These are phyloP conservation scores for Aphelinus atriplicis DNA, from an alignment of 1,140 invertebrate genomes.

Conservation along the genomic window DNA sequence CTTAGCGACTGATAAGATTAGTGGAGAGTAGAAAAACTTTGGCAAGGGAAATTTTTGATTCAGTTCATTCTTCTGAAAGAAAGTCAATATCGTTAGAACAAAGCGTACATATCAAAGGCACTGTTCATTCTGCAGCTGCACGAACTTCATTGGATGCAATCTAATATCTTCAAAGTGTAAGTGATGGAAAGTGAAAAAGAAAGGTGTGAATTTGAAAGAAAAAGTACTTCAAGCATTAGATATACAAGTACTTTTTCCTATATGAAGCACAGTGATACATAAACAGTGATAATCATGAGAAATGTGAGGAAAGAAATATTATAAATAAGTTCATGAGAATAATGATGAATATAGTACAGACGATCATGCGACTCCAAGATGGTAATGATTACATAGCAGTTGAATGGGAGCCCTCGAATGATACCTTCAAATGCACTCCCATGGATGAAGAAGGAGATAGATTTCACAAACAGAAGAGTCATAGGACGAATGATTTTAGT, in stretches of 20 bases:
- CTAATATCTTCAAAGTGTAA: conserved; percentile 10
- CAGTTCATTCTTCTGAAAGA: conserved; percentile 2
- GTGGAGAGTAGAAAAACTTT: no score
- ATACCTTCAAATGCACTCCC: background rate
- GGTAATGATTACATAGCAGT: conserved; percentile 32
- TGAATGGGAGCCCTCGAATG: conserved; percentile 8
- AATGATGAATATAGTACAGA: conserved; percentile 14
- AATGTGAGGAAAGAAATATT: background rate
- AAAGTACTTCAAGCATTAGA: background rate
- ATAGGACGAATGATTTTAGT: background rate
- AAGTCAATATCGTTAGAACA: background rate
- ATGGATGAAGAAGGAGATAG: background rate
- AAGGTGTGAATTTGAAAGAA: conserved; percentile 6
- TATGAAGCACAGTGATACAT: conserved; percentile 19
- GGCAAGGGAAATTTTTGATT: background rate
- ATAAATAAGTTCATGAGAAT: conserved; percentile 11
- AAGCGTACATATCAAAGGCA: conserved; percentile 22
- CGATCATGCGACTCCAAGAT: conserved; percentile 40
- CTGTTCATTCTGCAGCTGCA: conserved; percentile 1
- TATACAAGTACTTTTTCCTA: no score
- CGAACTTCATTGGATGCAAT: conserved; percentile 19
- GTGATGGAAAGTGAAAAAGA: conserved; percentile 5
- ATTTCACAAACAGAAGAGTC: background rate
- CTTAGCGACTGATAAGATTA: no score
- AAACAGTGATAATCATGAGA: conserved; percentile 14